phyloP scores from a whole-genome alignment of 92 coral and sea anemone genomes.

The Phymanthus crucifer region DNA sequence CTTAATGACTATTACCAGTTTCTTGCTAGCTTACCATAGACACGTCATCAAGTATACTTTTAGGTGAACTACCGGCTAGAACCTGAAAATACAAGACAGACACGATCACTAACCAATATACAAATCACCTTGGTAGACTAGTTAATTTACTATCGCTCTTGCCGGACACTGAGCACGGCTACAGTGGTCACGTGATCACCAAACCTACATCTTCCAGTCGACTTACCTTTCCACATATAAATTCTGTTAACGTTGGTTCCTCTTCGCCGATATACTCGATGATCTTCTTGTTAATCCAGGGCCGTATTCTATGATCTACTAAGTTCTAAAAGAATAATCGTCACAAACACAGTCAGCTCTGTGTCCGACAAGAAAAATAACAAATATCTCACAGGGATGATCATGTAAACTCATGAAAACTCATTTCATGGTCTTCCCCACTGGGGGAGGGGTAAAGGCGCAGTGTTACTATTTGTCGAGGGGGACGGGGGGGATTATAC shows the following conservation, averaged over 20 bases:
- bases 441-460: not conserved
- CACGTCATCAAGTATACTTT: conserved; percentile 93
- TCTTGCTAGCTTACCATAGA: conserved; percentile 83
- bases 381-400: too few relatives aligned
- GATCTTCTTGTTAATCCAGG: conserved; percentile 98
- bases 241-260: conserved; percentile 93
- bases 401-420: not conserved
- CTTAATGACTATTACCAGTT: not conserved
- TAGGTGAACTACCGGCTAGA: conserved; percentile 89
- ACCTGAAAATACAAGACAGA: conserved; percentile 47
- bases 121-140: not conserved
- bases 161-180: not conserved
- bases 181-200: not conserved
- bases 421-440: not conserved
- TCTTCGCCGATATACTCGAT: conserved; percentile 99
- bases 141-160: not conserved
- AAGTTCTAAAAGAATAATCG: conserved; percentile 65
- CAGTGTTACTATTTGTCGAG: not conserved
- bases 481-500: not conserved
- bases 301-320: conserved; percentile 99
- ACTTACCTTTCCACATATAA: conserved; percentile 93
- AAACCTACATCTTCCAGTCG: not conserved
- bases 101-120: not conserved
- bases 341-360: not conserved
- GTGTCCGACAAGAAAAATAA: not conserved